Conservation (phyloP, 2,888 invertebrate species). For the Oligia fasciuncula region DNA sequence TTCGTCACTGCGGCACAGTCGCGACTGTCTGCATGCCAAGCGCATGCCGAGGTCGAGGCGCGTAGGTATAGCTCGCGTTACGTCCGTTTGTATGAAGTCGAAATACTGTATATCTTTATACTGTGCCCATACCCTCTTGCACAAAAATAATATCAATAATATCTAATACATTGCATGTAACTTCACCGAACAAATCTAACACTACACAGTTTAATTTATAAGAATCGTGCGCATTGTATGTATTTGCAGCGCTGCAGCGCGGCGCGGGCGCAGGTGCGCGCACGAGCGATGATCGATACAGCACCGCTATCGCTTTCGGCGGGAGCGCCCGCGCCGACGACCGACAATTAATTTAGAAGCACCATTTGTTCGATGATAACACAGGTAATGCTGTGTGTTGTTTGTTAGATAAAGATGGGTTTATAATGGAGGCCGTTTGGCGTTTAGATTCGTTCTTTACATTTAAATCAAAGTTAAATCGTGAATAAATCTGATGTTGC, state of each 20-base stretch:
- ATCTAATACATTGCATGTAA: constrained; percentile 50
- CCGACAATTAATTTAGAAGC: constrained; percentile 70
- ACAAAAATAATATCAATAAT: constrained; percentile 47
- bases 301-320: constrained; percentile 65
- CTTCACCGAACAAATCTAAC: constrained; percentile 56
- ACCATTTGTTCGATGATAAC: constrained; percentile 67
- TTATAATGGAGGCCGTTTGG: constrained; percentile 16
- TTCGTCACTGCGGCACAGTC: too few relatives aligned
- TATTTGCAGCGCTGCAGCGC: constrained; percentile 47
- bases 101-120: too few relatives aligned
- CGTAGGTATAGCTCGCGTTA: too few relatives aligned
- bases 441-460: not conserved
- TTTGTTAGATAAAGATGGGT: constrained; percentile 52
- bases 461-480: not conserved
- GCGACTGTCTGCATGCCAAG: too few relatives aligned
- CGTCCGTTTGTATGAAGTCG: too few relatives aligned
- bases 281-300: constrained; percentile 68
- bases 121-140: not conserved
- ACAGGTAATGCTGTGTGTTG: constrained; percentile 62
- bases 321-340: constrained; percentile 52
- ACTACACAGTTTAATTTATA: constrained; percentile 65
- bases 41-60: too few relatives aligned
- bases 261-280: constrained; percentile 59
- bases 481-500: too few relatives aligned
- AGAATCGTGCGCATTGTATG: constrained; percentile 62